Percentiles rank a stretch among this genome's conserved stretches.
Conservation (phyloP, 2,888 invertebrate genomes). For the Bhutanitis thaidina region DNA sequence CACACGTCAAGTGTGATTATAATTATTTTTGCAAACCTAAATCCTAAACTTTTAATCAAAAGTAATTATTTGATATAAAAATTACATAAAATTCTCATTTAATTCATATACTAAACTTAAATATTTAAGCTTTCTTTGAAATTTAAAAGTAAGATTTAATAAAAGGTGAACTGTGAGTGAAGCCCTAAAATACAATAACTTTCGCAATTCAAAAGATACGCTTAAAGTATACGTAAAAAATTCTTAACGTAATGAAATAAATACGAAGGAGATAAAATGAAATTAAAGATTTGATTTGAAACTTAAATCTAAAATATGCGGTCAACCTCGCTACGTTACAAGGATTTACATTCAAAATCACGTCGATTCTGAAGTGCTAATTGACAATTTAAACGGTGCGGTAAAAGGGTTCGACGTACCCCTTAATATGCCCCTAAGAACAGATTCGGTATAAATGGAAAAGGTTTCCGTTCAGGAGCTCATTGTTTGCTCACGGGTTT, state of each 20-base stretch:
- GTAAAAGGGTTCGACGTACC: conserved; percentile 19
- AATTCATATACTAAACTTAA: no score
- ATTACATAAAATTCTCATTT: no score
- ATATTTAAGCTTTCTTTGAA: no score
- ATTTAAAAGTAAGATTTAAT: no score
- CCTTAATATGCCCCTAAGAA: conserved; percentile 14
- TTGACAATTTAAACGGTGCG: conserved; percentile 20
- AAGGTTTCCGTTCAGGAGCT: conserved; percentile 41
- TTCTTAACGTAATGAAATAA: not conserved
- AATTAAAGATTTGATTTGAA: not conserved
- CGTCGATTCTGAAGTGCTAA: conserved; percentile 19
- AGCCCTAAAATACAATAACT: no score
- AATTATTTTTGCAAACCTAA: no score
- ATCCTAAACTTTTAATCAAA: no score
- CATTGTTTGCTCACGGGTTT: conserved; percentile 40
- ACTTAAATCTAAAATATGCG: conserved; percentile 5
- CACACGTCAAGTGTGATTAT: no score
- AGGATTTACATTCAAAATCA: conserved; percentile 19
- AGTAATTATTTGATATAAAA: no score
- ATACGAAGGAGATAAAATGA: not conserved
- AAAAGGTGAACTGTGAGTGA: no score
- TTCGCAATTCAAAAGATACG: no score
- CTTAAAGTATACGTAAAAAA: no score
- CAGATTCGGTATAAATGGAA: conserved; percentile 45
- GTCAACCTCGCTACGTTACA: conserved; percentile 7